Evolutionary conservation across 2,797 vertebrate genomes (phyloP).

Genomic region (Cercopithecus petaurista): DNA sequence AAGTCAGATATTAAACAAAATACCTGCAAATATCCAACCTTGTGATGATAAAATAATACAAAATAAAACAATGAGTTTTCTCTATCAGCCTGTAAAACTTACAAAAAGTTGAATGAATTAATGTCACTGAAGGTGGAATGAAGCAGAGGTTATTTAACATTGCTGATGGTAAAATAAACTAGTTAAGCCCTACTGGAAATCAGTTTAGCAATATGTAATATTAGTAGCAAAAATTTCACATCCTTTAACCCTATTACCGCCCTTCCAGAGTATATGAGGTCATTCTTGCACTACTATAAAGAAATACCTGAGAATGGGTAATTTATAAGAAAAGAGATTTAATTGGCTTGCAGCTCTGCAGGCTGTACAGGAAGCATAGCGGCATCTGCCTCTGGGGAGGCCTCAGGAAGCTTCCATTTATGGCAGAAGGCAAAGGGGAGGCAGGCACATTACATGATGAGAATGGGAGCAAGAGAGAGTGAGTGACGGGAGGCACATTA

Average conservation of each 20-base stretch:
- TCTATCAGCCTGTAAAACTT: not conserved
- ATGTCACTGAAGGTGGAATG: not conserved
- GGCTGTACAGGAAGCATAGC: not conserved
- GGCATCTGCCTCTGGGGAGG: not conserved
- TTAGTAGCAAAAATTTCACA: not conserved
- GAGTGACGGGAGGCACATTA: not conserved
- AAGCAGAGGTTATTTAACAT: not conserved
- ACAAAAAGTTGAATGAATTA: not conserved
- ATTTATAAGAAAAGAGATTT: not conserved
- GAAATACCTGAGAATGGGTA: not conserved
- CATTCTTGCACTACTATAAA: not conserved
- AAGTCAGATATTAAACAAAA: constrained; percentile 25
- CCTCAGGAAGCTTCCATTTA: not conserved
- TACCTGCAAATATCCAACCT: not conserved
- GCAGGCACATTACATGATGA: not conserved
- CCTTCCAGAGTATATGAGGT: not conserved
- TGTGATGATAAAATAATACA: not conserved
- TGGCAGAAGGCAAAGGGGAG: not conserved
- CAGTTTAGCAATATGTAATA: not conserved
- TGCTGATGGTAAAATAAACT: not conserved
- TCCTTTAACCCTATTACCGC: not conserved
- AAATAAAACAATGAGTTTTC: not conserved
- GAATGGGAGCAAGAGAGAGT: not conserved
- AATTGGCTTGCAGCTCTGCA: not conserved
- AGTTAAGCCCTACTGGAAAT: not conserved